These are phyloP conservation scores for Ovis aries DNA, from an alignment of 2,113 vertebrate species.

Conservation along the genomic window ARS-UI_Ramb_v3.0 NC_056058.1:91024001-91024500, in stretches of 20 bases:
- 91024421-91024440: conserved; percentile 50
- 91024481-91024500: conserved; percentile 21
- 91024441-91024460: conserved; percentile 78
- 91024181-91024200: conserved; percentile 5
- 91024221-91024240: background rate
- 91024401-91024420: conserved; percentile 62
- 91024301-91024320: background rate
- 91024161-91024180: conserved; percentile 28
- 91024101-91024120: background rate
- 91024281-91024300: background rate
- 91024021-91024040: background rate
- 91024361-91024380: conserved; percentile 58
- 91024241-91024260: background rate
- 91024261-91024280: background rate
- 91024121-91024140: background rate
- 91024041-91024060: background rate
- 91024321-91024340: background rate
- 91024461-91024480: conserved; percentile 64
- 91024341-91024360: conserved; percentile 43
- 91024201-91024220: background rate
- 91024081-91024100: conserved; percentile 6
- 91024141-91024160: background rate
- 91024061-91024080: background rate
- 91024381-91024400: conserved; percentile 64
- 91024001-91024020: background rate